phyloP scores from a whole-genome alignment of 1,140 invertebrate genomes.

The Heliconius nattereri region DNA sequence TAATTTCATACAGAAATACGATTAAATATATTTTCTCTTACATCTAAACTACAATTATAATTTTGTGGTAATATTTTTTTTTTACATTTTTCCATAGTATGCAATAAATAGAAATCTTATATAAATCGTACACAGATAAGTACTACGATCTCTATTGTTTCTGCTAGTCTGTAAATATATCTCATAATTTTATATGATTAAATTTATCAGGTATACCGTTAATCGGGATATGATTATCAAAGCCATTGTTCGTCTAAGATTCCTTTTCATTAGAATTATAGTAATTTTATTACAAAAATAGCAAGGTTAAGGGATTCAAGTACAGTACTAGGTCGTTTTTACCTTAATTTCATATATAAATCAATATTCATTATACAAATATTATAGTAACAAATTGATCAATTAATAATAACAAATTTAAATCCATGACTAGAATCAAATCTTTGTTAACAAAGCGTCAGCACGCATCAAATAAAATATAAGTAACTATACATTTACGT shows the following conservation, averaged over 20 bases:
- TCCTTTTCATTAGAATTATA: slow-evolving; percentile 15
- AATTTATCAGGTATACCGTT: slow-evolving; percentile 74
- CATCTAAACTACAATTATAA: slow-evolving; percentile 73
- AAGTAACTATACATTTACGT: slow-evolving; percentile 1
- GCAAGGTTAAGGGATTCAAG: slow-evolving; percentile 1
- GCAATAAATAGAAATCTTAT: slow-evolving; percentile 76
- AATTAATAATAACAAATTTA: slow-evolving; percentile 32
- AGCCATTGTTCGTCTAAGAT: slow-evolving; percentile 38
- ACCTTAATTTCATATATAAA: slow-evolving; percentile 13
- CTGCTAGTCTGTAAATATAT: slow-evolving; percentile 72
- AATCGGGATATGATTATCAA: slow-evolving; percentile 71
- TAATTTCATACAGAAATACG: slow-evolving; percentile 81
- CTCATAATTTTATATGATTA: slow-evolving; percentile 59
- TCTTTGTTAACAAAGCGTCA: slow-evolving; percentile 24
- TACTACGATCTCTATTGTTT: slow-evolving; percentile 61
- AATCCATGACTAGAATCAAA: slow-evolving; percentile 38
- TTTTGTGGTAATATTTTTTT: slow-evolving; percentile 72
- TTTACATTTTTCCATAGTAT: slow-evolving; percentile 77
- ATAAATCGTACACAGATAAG: slow-evolving; percentile 67
- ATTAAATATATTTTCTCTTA: slow-evolving; percentile 80
- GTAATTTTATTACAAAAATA: slow-evolving; percentile 34
- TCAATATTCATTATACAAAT: slow-evolving; percentile 27
- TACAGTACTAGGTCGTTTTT: slow-evolving; percentile 15
- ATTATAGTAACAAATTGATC: slow-evolving; percentile 35
- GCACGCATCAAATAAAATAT: slow-evolving; percentile 19